Evolutionary conservation across 2,888 invertebrate genomes (phyloP).

Genomic region (Toxonevra muliebris): DNA sequence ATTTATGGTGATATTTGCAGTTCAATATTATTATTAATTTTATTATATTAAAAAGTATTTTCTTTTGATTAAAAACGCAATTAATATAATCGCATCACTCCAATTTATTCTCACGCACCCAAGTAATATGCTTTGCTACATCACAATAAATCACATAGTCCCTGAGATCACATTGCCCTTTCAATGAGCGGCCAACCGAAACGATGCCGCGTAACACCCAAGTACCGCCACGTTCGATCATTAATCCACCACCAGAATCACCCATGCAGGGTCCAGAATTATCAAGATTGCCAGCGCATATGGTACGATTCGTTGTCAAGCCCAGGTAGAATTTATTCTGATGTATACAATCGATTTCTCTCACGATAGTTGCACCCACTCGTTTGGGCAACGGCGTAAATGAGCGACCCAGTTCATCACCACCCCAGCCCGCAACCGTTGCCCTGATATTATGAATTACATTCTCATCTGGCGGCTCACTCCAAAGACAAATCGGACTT

Average conservation of each 20-base stretch:
- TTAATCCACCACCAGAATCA: conserved; percentile 72
- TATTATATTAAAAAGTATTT: too few species aligned
- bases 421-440: conserved; percentile 69
- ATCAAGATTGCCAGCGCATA: conserved; percentile 58
- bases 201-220: conserved; percentile 67
- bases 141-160: conserved; percentile 76
- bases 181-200: conserved; percentile 63
- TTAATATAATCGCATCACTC: background rate
- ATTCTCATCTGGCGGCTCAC: conserved; percentile 50
- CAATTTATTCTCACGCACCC: conserved; percentile 63
- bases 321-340: conserved; percentile 52
- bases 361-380: conserved; percentile 66
- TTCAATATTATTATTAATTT: background rate
- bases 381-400: conserved; percentile 62
- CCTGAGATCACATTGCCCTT: conserved; percentile 69
- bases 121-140: conserved; percentile 67
- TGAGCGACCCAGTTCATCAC: conserved; percentile 53
- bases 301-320: conserved; percentile 48
- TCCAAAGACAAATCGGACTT: conserved; percentile 58
- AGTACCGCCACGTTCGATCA: conserved; percentile 61
- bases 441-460: conserved; percentile 63
- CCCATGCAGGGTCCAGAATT: conserved; percentile 62
- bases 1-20: too few species aligned
- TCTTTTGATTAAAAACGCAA: too few species aligned
- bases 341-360: conserved; percentile 66